Percentiles rank a stretch among this genome's conserved stretches.
These are phyloP conservation scores for Oryzaephilus surinamensis DNA, from an alignment of 1,140 invertebrate species.

Conservation along the genomic window DNA sequence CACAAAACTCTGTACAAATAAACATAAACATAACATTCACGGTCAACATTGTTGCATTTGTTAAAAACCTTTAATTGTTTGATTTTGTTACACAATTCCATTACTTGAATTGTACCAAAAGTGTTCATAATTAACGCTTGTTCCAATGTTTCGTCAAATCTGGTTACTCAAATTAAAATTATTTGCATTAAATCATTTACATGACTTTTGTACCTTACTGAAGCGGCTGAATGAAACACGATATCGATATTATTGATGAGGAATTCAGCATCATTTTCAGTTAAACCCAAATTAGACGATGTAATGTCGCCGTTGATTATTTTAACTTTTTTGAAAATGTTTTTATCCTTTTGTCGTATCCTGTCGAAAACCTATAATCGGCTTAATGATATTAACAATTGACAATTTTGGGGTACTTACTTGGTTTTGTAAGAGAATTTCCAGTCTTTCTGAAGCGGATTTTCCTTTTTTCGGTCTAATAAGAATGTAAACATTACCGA, in stretches of 20 bases:
- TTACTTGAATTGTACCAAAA: conserved; percentile 56
- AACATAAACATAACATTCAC: too few relatives aligned
- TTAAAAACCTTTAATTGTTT: conserved; percentile 59
- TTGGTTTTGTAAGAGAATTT: conserved; percentile 54
- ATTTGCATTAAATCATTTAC: too few relatives aligned
- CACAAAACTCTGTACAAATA: conserved; percentile 68
- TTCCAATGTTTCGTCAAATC: conserved; percentile 80
- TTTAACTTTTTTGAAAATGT: conserved; percentile 50
- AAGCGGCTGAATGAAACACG: conserved; percentile 71
- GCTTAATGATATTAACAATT: not conserved
- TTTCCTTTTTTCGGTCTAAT: conserved; percentile 63
- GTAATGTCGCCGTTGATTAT: conserved; percentile 62
- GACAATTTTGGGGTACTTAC: conserved; percentile 36
- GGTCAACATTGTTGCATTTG: too few relatives aligned
- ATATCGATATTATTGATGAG: conserved; percentile 50
- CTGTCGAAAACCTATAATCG: conserved; percentile 52
- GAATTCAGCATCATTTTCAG: conserved; percentile 28
- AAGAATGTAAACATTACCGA: conserved; percentile 69
- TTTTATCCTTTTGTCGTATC: conserved; percentile 43
- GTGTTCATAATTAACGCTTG: conserved; percentile 63
- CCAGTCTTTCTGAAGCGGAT: conserved; percentile 49
- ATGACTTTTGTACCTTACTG: conserved; percentile 47
- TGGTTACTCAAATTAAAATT: too few relatives aligned
- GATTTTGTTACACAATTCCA: conserved; percentile 62
- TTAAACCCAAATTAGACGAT: conserved; percentile 41